These are phyloP conservation scores for Myioborus melanocephalus DNA, from an alignment of 2,797 vertebrate species.

Conservation along the genomic window DNA sequence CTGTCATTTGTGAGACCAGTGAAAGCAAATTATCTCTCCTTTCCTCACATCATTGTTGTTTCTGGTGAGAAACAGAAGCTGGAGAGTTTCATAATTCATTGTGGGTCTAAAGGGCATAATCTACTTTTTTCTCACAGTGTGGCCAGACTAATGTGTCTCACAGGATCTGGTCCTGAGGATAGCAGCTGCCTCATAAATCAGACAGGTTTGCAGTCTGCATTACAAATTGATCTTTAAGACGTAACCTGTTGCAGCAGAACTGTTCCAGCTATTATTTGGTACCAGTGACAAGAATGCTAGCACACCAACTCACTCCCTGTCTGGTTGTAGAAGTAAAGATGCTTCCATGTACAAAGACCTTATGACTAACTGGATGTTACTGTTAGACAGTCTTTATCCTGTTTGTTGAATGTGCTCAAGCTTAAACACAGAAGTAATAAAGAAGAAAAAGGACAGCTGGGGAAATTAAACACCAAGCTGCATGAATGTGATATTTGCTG, in stretches of 20 bases:
- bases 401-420: background rate
- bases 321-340: background rate
- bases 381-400: background rate
- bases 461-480: background rate
- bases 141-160: background rate
- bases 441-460: background rate
- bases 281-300: background rate
- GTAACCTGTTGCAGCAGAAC: background rate
- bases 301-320: rapidly evolving
- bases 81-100: background rate
- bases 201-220: background rate
- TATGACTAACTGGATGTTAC: background rate
- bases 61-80: background rate
- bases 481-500: background rate
- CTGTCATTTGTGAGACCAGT: background rate
- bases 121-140: background rate
- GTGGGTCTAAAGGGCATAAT: background rate
- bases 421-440: background rate
- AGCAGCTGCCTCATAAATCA: background rate
- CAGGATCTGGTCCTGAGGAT: background rate
- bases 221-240: background rate
- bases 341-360: background rate
- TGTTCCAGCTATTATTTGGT: background rate
- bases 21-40: background rate
- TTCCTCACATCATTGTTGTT: background rate